These are phyloP conservation scores for Alauda arvensis DNA, from an alignment of 2,797 vertebrate genomes.

Conservation along the genomic window DNA sequence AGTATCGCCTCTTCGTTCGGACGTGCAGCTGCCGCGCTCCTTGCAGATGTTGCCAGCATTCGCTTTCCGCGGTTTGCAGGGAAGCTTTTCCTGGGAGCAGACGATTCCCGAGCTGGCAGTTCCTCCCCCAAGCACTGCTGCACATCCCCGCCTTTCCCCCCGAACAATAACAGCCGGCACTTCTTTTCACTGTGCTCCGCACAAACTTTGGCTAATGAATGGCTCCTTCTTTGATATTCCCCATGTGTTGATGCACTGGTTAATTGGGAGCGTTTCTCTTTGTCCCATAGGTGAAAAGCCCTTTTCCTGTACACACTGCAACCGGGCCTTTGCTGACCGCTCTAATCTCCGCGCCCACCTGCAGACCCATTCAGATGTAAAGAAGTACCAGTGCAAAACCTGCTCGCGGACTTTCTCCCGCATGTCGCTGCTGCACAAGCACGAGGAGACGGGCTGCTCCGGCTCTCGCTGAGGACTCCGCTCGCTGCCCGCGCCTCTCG, in stretches of 20 bases:
- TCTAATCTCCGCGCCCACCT: conserved; percentile 96
- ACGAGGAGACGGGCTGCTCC: conserved; percentile 85
- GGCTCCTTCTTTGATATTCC: conserved; percentile 52
- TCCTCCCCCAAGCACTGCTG: neutral
- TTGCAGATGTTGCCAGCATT: neutral
- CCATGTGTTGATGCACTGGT: conserved; percentile 50
- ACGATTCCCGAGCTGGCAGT: neutral
- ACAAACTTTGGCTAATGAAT: conserved; percentile 50
- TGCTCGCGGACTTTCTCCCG: conserved; percentile 96
- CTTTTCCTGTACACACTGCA: conserved; percentile 88
- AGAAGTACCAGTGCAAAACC: conserved; percentile 93
- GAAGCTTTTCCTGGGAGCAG: neutral
- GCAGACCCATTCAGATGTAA: conserved; percentile 96
- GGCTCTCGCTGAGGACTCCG: conserved; percentile 55
- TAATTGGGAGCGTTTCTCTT: conserved; percentile 60
- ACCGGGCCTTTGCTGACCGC: conserved; percentile 93
- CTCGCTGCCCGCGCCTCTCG: neutral
- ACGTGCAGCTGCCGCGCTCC: neutral
- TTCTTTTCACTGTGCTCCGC: conserved; percentile 30
- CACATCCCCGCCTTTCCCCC: neutral
- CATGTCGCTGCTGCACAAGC: conserved; percentile 97
- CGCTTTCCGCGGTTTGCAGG: neutral
- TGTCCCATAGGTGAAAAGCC: conserved; percentile 76
- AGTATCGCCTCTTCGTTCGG: neutral
- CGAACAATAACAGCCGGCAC: neutral